Conservation (phyloP, 2,797 vertebrate genomes). For the Neostethus bicornis region DNA sequence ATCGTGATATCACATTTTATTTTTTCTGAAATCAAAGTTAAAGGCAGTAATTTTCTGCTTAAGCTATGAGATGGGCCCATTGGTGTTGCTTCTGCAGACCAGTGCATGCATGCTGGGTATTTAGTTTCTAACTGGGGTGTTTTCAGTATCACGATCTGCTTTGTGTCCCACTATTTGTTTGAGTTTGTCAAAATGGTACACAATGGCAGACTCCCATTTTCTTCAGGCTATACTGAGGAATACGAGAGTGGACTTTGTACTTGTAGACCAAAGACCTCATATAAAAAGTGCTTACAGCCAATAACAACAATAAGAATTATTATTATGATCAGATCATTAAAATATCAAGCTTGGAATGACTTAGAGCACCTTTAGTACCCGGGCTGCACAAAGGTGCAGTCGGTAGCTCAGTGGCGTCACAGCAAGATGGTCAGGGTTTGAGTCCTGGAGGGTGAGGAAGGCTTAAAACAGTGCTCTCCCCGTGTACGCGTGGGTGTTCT, state of each 20-base stretch:
- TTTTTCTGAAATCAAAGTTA: conserved; percentile 66
- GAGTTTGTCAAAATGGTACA: conserved; percentile 67
- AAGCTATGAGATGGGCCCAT: conserved; percentile 27
- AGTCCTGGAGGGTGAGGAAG: too few relatives aligned
- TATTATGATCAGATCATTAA: too few relatives aligned
- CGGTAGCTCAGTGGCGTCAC: too few relatives aligned
- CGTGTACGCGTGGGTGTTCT: too few relatives aligned
- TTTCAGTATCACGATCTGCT: conserved; percentile 72
- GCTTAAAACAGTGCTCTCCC: too few relatives aligned
- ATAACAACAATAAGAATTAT: too few relatives aligned
- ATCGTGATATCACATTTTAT: conserved; percentile 30
- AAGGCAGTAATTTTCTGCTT: conserved; percentile 49
- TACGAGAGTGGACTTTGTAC: conserved; percentile 25
- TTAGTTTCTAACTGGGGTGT: conserved; percentile 58
- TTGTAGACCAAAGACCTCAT: conserved; percentile 41
- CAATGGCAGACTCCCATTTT: conserved; percentile 27
- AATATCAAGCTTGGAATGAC: too few relatives aligned
- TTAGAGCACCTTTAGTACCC: too few relatives aligned
- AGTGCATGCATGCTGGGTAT: conserved; percentile 49
- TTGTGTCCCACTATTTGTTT: conserved; percentile 77
- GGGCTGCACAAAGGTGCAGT: too few relatives aligned
- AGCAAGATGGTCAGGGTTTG: too few relatives aligned
- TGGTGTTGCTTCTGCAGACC: conserved; percentile 23
- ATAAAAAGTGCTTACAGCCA: too few relatives aligned
- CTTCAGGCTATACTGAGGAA: conserved; percentile 26